Conservation (phyloP, 1,140 invertebrate species). For the Anoplolepis gracilipes region DNA sequence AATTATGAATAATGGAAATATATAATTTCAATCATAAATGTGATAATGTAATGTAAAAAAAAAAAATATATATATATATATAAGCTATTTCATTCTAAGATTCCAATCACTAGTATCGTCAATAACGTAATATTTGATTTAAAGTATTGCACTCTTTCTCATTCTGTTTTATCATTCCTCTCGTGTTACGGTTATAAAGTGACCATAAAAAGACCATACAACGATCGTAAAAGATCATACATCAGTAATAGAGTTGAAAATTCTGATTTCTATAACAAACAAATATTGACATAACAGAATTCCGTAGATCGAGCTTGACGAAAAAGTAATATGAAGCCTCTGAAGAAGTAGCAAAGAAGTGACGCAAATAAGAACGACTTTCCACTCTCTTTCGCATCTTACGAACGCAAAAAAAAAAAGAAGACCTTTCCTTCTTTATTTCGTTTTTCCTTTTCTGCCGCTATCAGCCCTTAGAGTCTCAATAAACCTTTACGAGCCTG, state of each 20-base stretch:
- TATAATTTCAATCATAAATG: neutral
- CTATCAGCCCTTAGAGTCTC: constrained; percentile 48
- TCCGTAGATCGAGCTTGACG: constrained; percentile 48
- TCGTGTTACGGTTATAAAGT: neutral
- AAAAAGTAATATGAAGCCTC: neutral
- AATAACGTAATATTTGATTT: constrained; percentile 10
- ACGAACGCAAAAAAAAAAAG: neutral
- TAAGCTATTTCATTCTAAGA: neutral
- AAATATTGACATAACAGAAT: constrained; percentile 17
- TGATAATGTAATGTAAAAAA: neutral
- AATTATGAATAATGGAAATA: neutral
- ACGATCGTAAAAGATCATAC: neutral
- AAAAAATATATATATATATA: neutral
- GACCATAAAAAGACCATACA: neutral
- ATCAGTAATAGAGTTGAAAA: constrained; percentile 48
- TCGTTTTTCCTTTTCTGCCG: constrained; percentile 6
- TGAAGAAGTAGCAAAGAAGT: too few species aligned
- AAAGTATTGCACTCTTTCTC: neutral
- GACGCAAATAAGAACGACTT: constrained; percentile 6
- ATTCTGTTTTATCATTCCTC: constrained; percentile 22
- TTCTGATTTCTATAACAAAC: constrained; percentile 43
- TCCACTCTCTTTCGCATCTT: neutral
- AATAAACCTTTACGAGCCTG: constrained; percentile 64
- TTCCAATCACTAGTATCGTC: neutral
- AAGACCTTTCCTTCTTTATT: constrained; percentile 1